Base-by-base conservation (phyloP, 2,888 invertebrate genomes). In the Cephus sareptanus region DNA sequence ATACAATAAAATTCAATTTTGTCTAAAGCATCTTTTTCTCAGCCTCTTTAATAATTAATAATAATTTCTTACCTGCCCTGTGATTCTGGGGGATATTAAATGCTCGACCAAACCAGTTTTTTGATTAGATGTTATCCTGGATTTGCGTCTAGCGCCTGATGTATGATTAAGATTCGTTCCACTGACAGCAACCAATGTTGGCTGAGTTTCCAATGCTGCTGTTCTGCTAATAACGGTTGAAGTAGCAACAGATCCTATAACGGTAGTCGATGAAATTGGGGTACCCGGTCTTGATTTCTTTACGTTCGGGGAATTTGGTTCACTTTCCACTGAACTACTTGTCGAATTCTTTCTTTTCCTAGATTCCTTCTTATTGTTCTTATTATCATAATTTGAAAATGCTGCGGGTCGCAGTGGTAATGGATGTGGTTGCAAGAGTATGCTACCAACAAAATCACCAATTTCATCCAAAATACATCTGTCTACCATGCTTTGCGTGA, bases 401-500 rank as follows among this genome's bases (percentile, higher is more conserved):
- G 80, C 79, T 34, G 84, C 80, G 0, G 89, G 90, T 77, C 93
- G 87, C 40, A 93, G 83, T 71, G 93, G 93, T 1, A 94, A 92
- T 1, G 94, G 95, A 89, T 93, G 94, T 0, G 93, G 93, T 73
- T 93, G 93, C 56, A 93, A 83, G 73, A 95, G 89, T 31, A 94
- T 93, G 75, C 93, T 93, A 79, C 93, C 94, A 0, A 95, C 91
- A 86, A 95, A 95, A 83, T 95, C 95, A 1, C 93, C 94, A 9
- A 95, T 92, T 89, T 95, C 95, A 85, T 95, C 95, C 89, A 96
- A 92, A 77, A 97, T 94, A 90, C 95, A 95, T 76, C 95, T 93
- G 87, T 97, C 97, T 0, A 96, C 95, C 93, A 96, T 95, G 70
- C 94, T 93, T 89, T 97, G 97, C 0, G 96, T 97, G 31, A 97